Evolutionary conservation across 2,888 invertebrate genomes (phyloP).

Genomic region (Muschampia plurimacula): DNA sequence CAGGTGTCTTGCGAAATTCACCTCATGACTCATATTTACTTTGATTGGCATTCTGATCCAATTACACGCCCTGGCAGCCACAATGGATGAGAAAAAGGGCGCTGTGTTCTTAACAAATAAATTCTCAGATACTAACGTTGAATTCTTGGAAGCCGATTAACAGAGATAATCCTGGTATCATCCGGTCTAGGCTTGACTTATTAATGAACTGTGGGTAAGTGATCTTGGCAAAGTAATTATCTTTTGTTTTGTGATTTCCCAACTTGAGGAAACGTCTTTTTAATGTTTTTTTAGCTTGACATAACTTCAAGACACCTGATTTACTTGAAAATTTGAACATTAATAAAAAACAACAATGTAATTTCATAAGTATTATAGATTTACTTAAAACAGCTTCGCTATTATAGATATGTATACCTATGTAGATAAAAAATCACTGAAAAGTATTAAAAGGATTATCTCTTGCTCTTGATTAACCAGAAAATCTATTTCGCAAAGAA

Average conservation of each 20-base stretch:
- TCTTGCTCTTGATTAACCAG: too few relatives aligned
- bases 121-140: slow-evolving; percentile 6
- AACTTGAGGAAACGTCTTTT: neutral
- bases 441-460: too few relatives aligned
- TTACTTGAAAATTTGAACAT: too few relatives aligned
- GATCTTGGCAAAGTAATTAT: neutral
- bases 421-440: too few relatives aligned
- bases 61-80: neutral
- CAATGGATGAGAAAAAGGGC: neutral
- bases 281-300: neutral
- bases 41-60: slow-evolving; percentile 10
- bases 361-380: too few relatives aligned
- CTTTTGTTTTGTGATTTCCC: neutral
- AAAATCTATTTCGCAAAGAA: too few relatives aligned
- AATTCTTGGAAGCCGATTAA: slow-evolving; percentile 3
- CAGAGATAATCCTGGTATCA: slow-evolving; percentile 1
- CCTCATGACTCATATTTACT: neutral
- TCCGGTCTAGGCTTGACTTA: neutral
- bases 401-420: too few relatives aligned
- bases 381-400: too few relatives aligned
- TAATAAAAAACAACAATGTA: too few relatives aligned
- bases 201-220: neutral
- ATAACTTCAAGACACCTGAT: too few relatives aligned
- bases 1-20: too few relatives aligned
- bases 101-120: neutral